Evolutionary conservation across 1,140 invertebrate species (phyloP), one percentile per base, ranked within the genome.

Genomic region (Helicorthomorpha holstii): DNA sequence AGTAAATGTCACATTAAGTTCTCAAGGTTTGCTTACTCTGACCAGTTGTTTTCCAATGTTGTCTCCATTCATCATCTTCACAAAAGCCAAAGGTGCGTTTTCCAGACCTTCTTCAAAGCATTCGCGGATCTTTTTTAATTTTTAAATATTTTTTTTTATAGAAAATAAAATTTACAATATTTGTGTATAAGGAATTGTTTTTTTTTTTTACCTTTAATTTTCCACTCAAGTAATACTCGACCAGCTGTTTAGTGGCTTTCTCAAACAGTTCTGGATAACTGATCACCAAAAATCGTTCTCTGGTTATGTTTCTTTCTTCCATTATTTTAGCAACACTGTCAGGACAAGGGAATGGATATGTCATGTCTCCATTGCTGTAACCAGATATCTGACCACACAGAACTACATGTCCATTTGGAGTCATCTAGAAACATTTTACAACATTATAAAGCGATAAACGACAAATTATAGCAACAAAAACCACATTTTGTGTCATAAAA

Each of bases 31-130:
- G n/a, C n/a, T n/a, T n/a, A n/a, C n/a, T n/a, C n/a, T n/a, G n/a
- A 66, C 57, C 4, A 66, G 49, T 48, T 66, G 65, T 54, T 66
- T 66, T 14, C 65, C 65, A 50, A 66, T 60, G 56, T 65, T 66
- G 19, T 62, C 64, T 49, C 64, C 64, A 1, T 52, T 58, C 65
- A 66, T 66, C 62, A 66, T 62, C 12, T 61, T 63, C 2, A 65
- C 62, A 62, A 66, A 65, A 1, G 65, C 64, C 44, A 54, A 54
- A 2, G 59, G 58, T 38, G 63, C 56, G 53, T 62, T 63, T 41
- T 61, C 58, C 23, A 66, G 44, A 1, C 63, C 65, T 42, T 64
- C 59, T 46, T 53, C 56, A 34, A 34, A 34, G 16, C n/a, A n/a
- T n/a, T n/a, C n/a, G n/a, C n/a, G n/a, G n/a, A n/a, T n/a, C n/a